Conservation (phyloP, 1,140 invertebrate genomes). For the Paraescarpia echinospica region DNA sequence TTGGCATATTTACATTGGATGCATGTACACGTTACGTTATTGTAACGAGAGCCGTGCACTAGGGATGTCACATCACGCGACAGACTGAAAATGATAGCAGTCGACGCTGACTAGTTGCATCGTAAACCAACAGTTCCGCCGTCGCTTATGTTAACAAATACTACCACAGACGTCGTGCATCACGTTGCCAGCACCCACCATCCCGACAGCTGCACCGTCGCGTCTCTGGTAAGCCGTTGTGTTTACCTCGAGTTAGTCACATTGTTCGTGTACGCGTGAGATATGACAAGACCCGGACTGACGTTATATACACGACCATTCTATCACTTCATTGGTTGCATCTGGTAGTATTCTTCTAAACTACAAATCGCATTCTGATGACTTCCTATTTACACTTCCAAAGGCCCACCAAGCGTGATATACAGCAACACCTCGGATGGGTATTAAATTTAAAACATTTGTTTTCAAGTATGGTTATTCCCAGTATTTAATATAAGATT, state of each 20-base stretch:
- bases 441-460: no score
- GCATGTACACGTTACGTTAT: not conserved
- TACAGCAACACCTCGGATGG: not conserved
- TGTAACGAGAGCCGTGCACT: not conserved
- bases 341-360: not conserved
- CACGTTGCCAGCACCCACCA: not conserved
- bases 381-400: not conserved
- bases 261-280: not conserved
- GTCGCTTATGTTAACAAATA: not conserved
- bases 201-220: not conserved
- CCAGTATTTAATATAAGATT: no score
- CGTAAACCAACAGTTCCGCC: not conserved
- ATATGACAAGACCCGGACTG: not conserved
- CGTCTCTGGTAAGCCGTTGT: not conserved
- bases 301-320: no score
- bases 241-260: not conserved
- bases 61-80: not conserved
- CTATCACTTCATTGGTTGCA: not conserved
- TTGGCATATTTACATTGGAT: not conserved
- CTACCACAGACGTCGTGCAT: not conserved
- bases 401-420: not conserved
- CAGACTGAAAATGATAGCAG: not conserved
- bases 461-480: no score
- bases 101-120: not conserved
- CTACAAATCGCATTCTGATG: not conserved